Evolutionary conservation across 23 tunicate genomes (phyloP).

Genomic region (Botrylloides violaceus): DNA sequence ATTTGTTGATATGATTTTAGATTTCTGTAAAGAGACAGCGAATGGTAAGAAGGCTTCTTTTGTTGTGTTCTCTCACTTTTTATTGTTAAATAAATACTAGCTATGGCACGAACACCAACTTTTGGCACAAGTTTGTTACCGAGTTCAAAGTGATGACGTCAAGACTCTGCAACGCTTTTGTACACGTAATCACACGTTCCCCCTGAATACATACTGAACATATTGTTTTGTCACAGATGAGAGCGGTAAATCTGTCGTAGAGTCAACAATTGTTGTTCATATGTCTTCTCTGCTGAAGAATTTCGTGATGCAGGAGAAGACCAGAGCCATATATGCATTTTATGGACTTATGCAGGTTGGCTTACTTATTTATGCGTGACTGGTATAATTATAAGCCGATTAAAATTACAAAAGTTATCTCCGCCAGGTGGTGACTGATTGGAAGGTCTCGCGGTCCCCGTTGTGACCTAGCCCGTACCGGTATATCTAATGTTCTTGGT

Average conservation of each 20-base stretch:
- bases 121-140: too few species aligned
- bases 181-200: too few species aligned
- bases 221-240: neutral
- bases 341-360: constrained; percentile 15
- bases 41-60: neutral
- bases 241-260: neutral
- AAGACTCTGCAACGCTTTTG: too few species aligned
- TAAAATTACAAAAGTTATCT: too few species aligned
- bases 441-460: too few species aligned
- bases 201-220: too few species aligned
- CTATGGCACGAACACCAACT: too few species aligned
- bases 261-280: neutral
- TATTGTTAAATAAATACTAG: neutral
- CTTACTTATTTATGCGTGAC: neutral
- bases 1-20: constrained; percentile 4
- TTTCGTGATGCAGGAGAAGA: constrained; percentile 8
- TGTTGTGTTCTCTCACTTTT: neutral
- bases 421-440: too few species aligned
- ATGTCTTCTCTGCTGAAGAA: constrained; percentile 12
- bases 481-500: too few species aligned
- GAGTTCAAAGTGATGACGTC: too few species aligned
- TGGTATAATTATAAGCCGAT: too few species aligned
- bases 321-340: constrained; percentile 2
- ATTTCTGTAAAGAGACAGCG: neutral
- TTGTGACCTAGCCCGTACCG: too few species aligned